Evolutionary conservation across 53 echinoderm and acorn worm species (phyloP), one percentile per base, ranked within the genome.

Genomic region (Echinometra lucunter): DNA sequence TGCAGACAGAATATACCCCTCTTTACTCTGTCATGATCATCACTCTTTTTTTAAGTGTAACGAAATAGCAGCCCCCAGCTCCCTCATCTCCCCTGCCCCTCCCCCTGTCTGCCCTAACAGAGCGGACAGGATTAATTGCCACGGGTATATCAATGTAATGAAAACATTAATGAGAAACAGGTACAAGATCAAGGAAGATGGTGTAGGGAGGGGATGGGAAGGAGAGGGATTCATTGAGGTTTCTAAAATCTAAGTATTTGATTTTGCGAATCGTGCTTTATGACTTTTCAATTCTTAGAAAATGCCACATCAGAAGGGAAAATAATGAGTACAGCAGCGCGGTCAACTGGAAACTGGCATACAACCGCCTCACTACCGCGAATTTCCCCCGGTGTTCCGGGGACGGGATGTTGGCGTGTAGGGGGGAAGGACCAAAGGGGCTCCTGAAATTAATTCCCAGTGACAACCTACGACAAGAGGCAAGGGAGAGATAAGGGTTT

Each of bases 311-410:
- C 27, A 32, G 15, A 3, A 13, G 13, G 17, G 42, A 78, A 42
- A 21, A 38, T 7, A 15, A 42, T 38, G 78, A 30, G 17, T 74
- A n/a, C 53, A 11, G 42, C 21, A 40, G 19, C 21, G 35, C 78
- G 78, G 78, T 78, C 78, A 78, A 18, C 38, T 38, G 23, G 78
- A 78, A 42, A 78, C 78, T 21, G 21, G 42, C 42, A 19, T 78
- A 38, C 42, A 78, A 42, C 78, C 78, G 78, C 42, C 78, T 78
- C 78, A 21, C 78, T 78, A 38, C 78, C 78, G 42, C 42, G 35
- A 78, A 78, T 35, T 78, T 78, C 78, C 78, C 23, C 78, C 78
- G 78, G 78, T 78, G 19, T 78, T 78, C 78, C 78, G 42, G 42
- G 78, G 78, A 35, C 40, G 78, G 78, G 78, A 78, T 72, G 35